A percentile compares a stretch with the other conserved stretches of the same genome.
Conservation (phyloP, 2,113 vertebrate genomes). For the Hystrix brachyura region DNA sequence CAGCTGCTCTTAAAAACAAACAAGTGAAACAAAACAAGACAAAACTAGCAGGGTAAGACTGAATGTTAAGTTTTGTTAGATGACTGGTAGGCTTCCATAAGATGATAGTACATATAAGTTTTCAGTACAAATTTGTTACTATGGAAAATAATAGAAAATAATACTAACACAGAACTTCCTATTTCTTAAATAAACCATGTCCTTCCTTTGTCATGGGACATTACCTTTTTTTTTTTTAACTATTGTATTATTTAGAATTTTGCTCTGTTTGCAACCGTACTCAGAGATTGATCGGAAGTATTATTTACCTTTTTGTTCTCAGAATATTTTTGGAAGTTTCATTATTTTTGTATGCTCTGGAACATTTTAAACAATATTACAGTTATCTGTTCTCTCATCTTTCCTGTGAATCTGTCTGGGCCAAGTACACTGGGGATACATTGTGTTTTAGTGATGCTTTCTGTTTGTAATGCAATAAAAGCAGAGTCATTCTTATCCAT, state of each 20-base stretch:
- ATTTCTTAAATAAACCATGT: conserved; percentile 32
- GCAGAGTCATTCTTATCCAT: background rate
- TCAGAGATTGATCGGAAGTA: conserved; percentile 31
- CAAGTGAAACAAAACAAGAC: background rate
- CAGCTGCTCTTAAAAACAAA: background rate
- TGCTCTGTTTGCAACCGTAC: background rate
- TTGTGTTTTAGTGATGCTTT: background rate
- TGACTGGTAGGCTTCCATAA: background rate
- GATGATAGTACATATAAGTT: background rate
- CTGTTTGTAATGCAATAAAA: background rate
- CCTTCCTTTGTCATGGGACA: background rate
- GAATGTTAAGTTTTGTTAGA: conserved; percentile 18
- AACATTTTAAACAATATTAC: background rate
- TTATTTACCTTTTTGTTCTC: conserved; percentile 34
- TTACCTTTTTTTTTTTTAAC: conserved; percentile 16
- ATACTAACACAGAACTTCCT: background rate
- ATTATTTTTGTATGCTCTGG: background rate
- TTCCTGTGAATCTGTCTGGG: background rate
- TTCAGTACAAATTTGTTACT: background rate
- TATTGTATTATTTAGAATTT: background rate
- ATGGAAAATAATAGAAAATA: conserved; percentile 53
- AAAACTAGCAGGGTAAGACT: background rate
- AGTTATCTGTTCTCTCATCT: background rate
- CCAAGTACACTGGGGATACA: background rate
- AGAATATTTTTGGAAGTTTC: conserved; percentile 33